A percentile compares a stretch with the other conserved stretches of the same genome.
Evolutionary conservation across 2,888 invertebrate species (phyloP).

Genomic region (Cartodere bifasciata): DNA sequence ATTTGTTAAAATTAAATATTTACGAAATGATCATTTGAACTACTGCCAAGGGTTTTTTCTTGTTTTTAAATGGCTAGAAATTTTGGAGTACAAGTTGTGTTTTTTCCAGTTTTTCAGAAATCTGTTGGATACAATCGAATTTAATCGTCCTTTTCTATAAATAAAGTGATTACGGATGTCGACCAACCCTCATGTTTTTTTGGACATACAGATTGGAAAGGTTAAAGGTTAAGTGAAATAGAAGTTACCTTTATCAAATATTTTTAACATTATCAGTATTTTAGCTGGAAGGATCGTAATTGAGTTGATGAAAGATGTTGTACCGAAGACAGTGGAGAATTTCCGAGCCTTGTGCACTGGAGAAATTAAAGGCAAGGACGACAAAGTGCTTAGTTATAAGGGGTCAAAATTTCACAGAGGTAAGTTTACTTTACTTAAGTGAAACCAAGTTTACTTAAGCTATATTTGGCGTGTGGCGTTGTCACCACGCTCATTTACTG

Average conservation of each 20-base stretch:
- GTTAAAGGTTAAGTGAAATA: slow-evolving; percentile 45
- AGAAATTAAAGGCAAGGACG: slow-evolving; percentile 62
- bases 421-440: slow-evolving; percentile 30
- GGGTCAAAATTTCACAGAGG: slow-evolving; percentile 70
- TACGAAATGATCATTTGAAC: too few relatives aligned
- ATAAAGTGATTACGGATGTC: too few relatives aligned
- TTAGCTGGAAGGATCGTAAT: slow-evolving; percentile 73
- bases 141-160: too few relatives aligned
- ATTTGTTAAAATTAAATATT: too few relatives aligned
- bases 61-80: too few relatives aligned
- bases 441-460: too few relatives aligned
- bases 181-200: slow-evolving; percentile 41
- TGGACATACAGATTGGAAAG: slow-evolving; percentile 55
- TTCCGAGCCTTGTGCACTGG: slow-evolving; percentile 87
- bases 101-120: too few relatives aligned
- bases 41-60: too few relatives aligned
- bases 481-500: background rate
- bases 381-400: slow-evolving; percentile 73
- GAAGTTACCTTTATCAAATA: slow-evolving; percentile 5
- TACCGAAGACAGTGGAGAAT: slow-evolving; percentile 83
- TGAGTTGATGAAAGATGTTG: slow-evolving; percentile 70
- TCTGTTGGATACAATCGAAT: too few relatives aligned
- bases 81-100: too few relatives aligned
- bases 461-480: too few relatives aligned
- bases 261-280: slow-evolving; percentile 19